Evolutionary conservation across 1,140 invertebrate genomes (phyloP).

Genomic region (Eupristina koningsbergeri): DNA sequence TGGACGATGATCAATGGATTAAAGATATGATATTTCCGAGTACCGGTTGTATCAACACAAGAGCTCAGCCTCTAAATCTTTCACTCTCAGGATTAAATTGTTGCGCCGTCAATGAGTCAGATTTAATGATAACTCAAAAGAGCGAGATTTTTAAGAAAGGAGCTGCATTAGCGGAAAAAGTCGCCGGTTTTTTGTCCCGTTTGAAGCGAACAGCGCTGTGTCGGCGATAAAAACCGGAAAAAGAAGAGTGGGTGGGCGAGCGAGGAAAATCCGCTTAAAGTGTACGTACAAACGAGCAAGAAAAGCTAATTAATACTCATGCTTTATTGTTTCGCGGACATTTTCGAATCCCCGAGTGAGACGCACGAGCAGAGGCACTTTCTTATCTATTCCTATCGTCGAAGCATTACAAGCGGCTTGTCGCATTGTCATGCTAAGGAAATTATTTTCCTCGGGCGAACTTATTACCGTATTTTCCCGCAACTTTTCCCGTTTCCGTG

Average conservation of each 20-base stretch:
- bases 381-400: conserved; percentile 38
- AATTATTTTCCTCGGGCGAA: conserved; percentile 56
- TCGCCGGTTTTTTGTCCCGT: background rate
- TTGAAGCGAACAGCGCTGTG: background rate
- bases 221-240: background rate
- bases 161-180: conserved; percentile 11
- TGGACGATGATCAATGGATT: background rate
- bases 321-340: conserved; percentile 64
- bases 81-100: background rate
- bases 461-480: conserved; percentile 22
- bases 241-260: conserved; percentile 12
- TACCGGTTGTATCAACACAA: background rate
- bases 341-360: conserved; percentile 54
- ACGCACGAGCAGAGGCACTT: background rate
- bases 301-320: conserved; percentile 65
- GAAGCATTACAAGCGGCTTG: conserved; percentile 36
- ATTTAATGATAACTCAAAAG: conserved; percentile 17
- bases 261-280: conserved; percentile 57
- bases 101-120: background rate
- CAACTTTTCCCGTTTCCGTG: background rate
- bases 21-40: background rate
- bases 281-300: conserved; percentile 52
- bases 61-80: background rate
- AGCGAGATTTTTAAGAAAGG: conserved; percentile 3
- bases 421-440: conserved; percentile 62